Percentiles rank a stretch among this genome's conserved stretches.
Evolutionary conservation across 2,113 vertebrate species (phyloP).

Genomic region (Ariopsis seemanni): DNA sequence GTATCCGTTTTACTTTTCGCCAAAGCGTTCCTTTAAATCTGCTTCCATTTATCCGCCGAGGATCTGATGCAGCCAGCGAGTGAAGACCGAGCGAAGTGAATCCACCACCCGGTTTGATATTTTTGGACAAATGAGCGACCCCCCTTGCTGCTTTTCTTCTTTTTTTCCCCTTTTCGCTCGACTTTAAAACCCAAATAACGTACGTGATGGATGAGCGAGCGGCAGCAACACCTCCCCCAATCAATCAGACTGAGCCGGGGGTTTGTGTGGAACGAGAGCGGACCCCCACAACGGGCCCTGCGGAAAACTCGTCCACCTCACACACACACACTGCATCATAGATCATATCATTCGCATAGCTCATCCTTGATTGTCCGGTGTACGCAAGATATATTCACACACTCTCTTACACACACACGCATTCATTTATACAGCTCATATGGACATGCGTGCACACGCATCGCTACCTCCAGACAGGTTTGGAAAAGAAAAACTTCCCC

Average conservation of each 20-base stretch:
- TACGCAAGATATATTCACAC: background rate
- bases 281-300: constrained; percentile 63
- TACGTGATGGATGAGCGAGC: constrained; percentile 76
- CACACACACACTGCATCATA: constrained; percentile 3
- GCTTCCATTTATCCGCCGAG: background rate
- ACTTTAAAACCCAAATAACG: constrained; percentile 77
- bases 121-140: constrained; percentile 64
- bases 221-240: constrained; percentile 74
- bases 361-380: background rate
- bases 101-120: constrained; percentile 64
- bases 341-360: background rate
- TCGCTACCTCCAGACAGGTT: background rate
- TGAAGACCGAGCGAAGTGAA: background rate
- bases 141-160: constrained; percentile 57
- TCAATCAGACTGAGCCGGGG: constrained; percentile 63
- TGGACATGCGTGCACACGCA: background rate
- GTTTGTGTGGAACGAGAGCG: constrained; percentile 46
- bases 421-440: background rate
- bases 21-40: background rate
- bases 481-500: background rate
- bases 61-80: background rate
- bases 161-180: constrained; percentile 61
- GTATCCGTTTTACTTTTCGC: background rate
- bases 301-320: constrained; percentile 39
- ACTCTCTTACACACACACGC: background rate